Evolutionary conservation across 2,888 invertebrate genomes (phyloP).

Genomic region (Rhamnusium bicolor): DNA sequence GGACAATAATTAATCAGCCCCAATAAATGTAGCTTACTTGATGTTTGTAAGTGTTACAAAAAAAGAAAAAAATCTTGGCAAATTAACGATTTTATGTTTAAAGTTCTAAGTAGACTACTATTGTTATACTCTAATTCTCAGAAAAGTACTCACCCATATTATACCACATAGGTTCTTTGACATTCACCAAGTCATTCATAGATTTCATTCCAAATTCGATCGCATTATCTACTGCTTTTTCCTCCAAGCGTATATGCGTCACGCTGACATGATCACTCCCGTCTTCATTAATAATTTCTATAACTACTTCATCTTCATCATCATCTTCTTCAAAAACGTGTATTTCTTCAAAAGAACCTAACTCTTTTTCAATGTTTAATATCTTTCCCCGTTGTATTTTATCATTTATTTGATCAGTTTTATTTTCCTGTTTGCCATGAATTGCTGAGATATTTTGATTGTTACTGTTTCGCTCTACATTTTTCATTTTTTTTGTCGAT

Average conservation of each 20-base stretch:
- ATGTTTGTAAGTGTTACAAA: too few species aligned
- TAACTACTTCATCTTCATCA: slow-evolving; percentile 3
- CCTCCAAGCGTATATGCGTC: slow-evolving; percentile 46
- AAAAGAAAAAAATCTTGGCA: too few species aligned
- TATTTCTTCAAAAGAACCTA: slow-evolving; percentile 6
- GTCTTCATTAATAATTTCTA: slow-evolving; percentile 16
- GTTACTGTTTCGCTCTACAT: background rate
- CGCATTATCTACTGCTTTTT: slow-evolving; percentile 77
- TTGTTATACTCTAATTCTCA: background rate
- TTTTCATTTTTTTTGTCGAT: background rate
- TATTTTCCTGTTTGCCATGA: background rate
- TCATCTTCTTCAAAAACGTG: slow-evolving; percentile 20
- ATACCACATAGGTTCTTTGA: slow-evolving; percentile 76
- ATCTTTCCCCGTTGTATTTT: background rate
- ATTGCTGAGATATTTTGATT: too few species aligned
- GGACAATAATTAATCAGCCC: too few species aligned
- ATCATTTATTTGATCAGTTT: background rate
- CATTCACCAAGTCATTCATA: slow-evolving; percentile 78
- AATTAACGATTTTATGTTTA: too few species aligned
- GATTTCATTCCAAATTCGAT: slow-evolving; percentile 79
- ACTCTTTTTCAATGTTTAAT: background rate
- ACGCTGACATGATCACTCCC: background rate
- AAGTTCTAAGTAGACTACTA: too few species aligned
- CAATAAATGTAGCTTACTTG: too few species aligned
- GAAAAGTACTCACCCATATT: slow-evolving; percentile 74